These are phyloP conservation scores for Chloropsis hardwickii DNA, from an alignment of 2,113 vertebrate species.

Conservation along the genomic window DNA sequence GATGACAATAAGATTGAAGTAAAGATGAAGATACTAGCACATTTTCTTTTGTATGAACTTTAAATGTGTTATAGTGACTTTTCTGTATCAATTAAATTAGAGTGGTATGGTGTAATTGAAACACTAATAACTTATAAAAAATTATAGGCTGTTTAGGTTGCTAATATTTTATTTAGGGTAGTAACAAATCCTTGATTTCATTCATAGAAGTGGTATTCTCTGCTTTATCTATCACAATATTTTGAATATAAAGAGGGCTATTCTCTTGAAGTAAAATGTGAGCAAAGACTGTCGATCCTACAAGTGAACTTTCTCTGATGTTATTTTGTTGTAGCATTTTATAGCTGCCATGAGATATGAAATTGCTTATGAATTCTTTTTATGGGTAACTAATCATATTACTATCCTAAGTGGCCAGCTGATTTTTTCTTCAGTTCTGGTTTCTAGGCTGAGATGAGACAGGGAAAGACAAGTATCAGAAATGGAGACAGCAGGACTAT, in stretches of 20 bases:
- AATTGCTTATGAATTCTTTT: not conserved
- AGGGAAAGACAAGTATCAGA: not conserved
- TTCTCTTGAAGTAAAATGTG: not conserved
- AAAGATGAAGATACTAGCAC: not conserved
- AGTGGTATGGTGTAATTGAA: not conserved
- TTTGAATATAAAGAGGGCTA: not conserved
- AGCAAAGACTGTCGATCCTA: fast-evolving
- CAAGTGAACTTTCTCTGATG: not conserved
- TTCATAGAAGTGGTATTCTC: not conserved
- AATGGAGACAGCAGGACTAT: not conserved
- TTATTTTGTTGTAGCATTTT: not conserved
- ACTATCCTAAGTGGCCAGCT: not conserved
- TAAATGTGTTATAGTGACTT: not conserved
- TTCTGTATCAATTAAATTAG: not conserved
- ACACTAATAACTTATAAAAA: not conserved
- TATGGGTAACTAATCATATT: not conserved
- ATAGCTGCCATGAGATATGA: not conserved
- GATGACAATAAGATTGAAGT: not conserved
- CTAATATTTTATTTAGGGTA: not conserved
- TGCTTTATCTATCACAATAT: not conserved
- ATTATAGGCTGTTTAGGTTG: not conserved
- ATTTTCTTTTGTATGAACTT: not conserved
- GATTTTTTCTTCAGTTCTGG: not conserved
- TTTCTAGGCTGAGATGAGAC: not conserved
- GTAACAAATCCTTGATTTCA: not conserved